Evolutionary conservation across 2,797 vertebrate species (phyloP).

Genomic region (Pelochelys cantorii): DNA sequence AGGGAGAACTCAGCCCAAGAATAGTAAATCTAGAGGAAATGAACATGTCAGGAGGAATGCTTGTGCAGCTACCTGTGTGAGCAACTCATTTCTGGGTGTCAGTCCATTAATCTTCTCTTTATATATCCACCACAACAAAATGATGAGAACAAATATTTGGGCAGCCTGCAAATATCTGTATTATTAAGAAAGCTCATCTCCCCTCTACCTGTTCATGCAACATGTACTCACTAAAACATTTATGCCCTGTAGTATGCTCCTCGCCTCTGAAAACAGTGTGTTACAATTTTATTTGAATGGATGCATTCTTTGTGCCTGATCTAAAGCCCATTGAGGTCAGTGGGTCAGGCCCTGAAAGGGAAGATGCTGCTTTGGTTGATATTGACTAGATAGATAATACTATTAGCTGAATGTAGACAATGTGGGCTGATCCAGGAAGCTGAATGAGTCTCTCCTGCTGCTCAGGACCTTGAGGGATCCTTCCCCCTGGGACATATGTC

Average conservation of each 20-base stretch:
- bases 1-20: not conserved
- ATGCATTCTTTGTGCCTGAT: not conserved
- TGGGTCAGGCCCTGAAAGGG: not conserved
- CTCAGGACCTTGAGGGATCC: not conserved
- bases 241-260: not conserved
- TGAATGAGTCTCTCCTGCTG: not conserved
- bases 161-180: not conserved
- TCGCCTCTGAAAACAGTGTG: not conserved
- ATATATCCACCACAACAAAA: not conserved
- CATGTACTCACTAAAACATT: not conserved
- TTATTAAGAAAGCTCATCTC: not conserved
- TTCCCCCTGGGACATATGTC: not conserved
- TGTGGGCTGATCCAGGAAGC: not conserved
- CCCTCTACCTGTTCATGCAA: not conserved
- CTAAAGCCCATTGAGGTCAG: not conserved
- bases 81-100: not conserved
- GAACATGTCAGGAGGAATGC: constrained; percentile 3
- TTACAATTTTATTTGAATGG: not conserved
- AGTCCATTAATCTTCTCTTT: not conserved
- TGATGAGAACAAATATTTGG: not conserved
- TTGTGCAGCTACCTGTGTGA: not conserved
- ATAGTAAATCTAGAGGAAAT: not conserved
- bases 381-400: not conserved
- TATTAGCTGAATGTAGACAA: not conserved
- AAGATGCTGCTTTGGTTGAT: not conserved